A percentile compares a stretch with the other conserved stretches of the same genome.
phyloP scores from a whole-genome alignment of 2,888 invertebrate genomes.

The Drosophila diplacantha region DNA sequence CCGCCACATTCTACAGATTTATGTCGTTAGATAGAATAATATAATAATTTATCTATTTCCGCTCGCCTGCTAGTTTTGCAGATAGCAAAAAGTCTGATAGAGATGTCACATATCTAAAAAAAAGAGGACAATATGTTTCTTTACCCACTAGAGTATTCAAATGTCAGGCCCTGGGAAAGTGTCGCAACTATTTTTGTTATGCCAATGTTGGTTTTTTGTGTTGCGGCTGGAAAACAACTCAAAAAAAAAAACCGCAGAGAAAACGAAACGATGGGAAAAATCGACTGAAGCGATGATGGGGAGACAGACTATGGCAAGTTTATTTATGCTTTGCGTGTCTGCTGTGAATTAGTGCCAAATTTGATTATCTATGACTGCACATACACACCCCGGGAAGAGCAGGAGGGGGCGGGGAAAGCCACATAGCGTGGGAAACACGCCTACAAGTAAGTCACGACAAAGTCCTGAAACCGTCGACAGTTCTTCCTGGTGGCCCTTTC shows the following conservation, averaged over 20 bases:
- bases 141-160: slow-evolving; percentile 25
- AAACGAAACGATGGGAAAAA: slow-evolving; percentile 25
- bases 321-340: slow-evolving; percentile 73
- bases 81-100: background rate
- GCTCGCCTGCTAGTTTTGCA: background rate
- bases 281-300: slow-evolving; percentile 38
- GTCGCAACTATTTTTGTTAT: slow-evolving; percentile 12
- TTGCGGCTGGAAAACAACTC: slow-evolving; percentile 54
- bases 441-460: slow-evolving; percentile 60
- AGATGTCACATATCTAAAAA: slow-evolving; percentile 4
- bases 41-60: slow-evolving; percentile 8
- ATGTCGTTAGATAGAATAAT: slow-evolving; percentile 1
- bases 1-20: background rate
- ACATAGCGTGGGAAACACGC: slow-evolving; percentile 55
- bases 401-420: background rate
- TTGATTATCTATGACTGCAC: slow-evolving; percentile 69
- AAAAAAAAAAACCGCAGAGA: slow-evolving; percentile 34
- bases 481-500: slow-evolving; percentile 23
- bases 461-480: slow-evolving; percentile 36
- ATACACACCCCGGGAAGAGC: slow-evolving; percentile 26
- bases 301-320: slow-evolving; percentile 61
- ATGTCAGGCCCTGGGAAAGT: slow-evolving; percentile 6
- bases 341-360: slow-evolving; percentile 72
- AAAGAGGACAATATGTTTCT: background rate
- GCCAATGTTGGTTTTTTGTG: slow-evolving; percentile 40